Conservation (phyloP, 2,888 invertebrate genomes). For the Cheilosia soror region DNA sequence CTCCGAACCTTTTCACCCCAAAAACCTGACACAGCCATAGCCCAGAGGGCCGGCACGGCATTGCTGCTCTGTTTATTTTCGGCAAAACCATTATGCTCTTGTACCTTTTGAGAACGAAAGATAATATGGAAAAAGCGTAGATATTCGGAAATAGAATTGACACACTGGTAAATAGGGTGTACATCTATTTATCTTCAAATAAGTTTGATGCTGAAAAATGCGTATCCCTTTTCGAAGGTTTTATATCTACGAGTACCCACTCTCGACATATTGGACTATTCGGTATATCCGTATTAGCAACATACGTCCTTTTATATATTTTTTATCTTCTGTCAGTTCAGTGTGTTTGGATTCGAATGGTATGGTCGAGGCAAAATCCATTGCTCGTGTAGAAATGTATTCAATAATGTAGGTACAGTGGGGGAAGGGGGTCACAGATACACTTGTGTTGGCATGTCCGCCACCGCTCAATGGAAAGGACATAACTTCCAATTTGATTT, state of each 20-base stretch:
- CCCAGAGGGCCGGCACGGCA: neutral
- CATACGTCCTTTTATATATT: neutral
- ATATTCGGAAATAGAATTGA: conserved; percentile 72
- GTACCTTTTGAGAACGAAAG: conserved; percentile 45
- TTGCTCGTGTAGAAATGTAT: neutral
- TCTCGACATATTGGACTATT: conserved; percentile 22
- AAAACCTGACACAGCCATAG: conserved; percentile 49
- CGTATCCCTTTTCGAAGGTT: conserved; percentile 53
- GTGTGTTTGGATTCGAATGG: neutral
- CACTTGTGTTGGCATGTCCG: conserved; percentile 43
- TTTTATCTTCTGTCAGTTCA: conserved; percentile 49
- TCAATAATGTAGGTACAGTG: neutral
- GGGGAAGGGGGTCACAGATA: conserved; percentile 45
- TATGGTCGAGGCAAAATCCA: neutral
- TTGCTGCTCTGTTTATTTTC: conserved; percentile 50
- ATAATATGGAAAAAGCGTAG: conserved; percentile 64
- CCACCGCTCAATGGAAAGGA: conserved; percentile 69
- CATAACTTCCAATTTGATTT: conserved; percentile 74
- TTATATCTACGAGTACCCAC: conserved; percentile 6
- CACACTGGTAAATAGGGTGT: conserved; percentile 59
- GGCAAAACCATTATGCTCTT: conserved; percentile 46
- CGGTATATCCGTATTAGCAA: neutral
- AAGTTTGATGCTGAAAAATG: conserved; percentile 37
- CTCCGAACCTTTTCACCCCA: conserved; percentile 34
- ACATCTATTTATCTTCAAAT: conserved; percentile 72